phyloP scores from a whole-genome alignment of 2,888 invertebrate genomes.

The Eupithecia dodoneata region DNA sequence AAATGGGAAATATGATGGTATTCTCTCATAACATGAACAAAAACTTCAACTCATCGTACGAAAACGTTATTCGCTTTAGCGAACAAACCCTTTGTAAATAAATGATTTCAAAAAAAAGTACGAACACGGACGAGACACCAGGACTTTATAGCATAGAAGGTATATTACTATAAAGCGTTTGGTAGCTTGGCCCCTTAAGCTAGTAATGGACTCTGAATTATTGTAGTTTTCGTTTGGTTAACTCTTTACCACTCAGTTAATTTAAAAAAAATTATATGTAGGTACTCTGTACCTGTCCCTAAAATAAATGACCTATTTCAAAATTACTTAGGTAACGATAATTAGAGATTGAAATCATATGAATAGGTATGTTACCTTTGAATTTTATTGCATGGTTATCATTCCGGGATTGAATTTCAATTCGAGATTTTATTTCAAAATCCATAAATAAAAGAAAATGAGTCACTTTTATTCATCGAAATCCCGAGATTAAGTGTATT shows the following conservation, averaged over 20 bases:
- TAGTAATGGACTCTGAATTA: not conserved
- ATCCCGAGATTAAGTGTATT: conserved; percentile 34
- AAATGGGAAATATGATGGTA: too few relatives aligned
- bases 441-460: conserved; percentile 36
- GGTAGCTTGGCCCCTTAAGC: too few relatives aligned
- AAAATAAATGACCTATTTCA: not conserved
- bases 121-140: too few relatives aligned
- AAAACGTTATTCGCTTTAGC: too few relatives aligned
- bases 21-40: too few relatives aligned
- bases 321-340: not conserved
- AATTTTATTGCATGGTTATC: conserved; percentile 5
- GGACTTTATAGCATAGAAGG: too few relatives aligned
- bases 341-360: not conserved
- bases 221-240: not conserved
- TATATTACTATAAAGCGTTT: too few relatives aligned
- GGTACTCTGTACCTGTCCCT: too few relatives aligned
- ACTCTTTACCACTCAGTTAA: not conserved
- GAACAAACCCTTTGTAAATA: too few relatives aligned
- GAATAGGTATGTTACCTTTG: not conserved
- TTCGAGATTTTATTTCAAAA: conserved; percentile 27
- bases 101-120: too few relatives aligned
- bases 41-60: too few relatives aligned
- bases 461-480: conserved; percentile 42
- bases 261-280: not conserved
- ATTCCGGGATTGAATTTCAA: conserved; percentile 12